Evolutionary conservation across 2,797 vertebrate species (phyloP).

Genomic region (Mergus octosetaceus): DNA sequence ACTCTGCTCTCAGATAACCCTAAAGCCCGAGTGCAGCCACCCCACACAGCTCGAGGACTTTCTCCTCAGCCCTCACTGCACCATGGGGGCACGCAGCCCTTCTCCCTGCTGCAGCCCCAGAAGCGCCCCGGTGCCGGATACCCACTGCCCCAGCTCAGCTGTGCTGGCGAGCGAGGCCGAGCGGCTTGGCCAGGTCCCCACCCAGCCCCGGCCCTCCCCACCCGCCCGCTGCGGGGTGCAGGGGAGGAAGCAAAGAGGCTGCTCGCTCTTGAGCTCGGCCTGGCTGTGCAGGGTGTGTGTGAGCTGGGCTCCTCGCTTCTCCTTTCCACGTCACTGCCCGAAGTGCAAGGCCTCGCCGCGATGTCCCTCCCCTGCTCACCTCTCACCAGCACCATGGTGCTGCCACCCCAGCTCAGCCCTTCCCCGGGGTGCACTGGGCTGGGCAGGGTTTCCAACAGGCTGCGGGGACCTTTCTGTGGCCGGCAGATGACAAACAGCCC

Average conservation of each 20-base stretch:
- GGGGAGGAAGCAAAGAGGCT: constrained; percentile 26
- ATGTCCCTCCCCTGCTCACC: background rate
- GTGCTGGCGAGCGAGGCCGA: background rate
- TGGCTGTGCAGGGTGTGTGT: background rate
- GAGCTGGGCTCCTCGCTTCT: background rate
- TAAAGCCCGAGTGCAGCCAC: background rate
- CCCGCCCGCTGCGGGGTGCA: constrained; percentile 4
- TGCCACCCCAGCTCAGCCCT: background rate
- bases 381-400: accelerated
- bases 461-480: background rate
- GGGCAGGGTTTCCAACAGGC: background rate
- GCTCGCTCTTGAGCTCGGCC: background rate
- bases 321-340: background rate
- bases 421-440: background rate
- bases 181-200: constrained; percentile 34
- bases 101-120: background rate
- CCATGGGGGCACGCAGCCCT: background rate
- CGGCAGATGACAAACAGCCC: background rate
- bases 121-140: accelerated
- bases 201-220: constrained; percentile 3
- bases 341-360: background rate
- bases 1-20: background rate
- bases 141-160: constrained; percentile 25
- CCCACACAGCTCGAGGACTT: background rate
- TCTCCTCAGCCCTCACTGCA: accelerated